Evolutionary conservation across 2,888 invertebrate genomes (phyloP).

Genomic region (Lepidocyrtinus sp.): DNA sequence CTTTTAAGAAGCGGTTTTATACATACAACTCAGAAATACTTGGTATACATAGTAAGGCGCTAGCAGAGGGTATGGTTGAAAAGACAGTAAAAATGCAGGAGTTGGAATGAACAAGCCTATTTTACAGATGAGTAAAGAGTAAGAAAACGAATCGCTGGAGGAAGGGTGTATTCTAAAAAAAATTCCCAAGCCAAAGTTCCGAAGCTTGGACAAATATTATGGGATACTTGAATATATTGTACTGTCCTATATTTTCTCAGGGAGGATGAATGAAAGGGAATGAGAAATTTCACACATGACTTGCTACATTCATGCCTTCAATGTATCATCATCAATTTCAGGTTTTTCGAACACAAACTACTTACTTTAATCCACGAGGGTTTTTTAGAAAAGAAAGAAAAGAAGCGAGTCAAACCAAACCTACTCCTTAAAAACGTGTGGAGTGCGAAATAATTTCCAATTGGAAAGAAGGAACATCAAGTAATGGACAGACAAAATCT

Average conservation of each 20-base stretch:
- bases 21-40: background rate
- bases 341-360: conserved; percentile 57
- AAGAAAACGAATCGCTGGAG: background rate
- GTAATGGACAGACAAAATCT: too few species aligned
- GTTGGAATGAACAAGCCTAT: background rate
- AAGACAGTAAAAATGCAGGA: conserved; percentile 12
- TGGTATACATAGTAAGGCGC: background rate
- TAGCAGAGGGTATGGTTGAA: background rate
- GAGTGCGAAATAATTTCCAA: too few species aligned
- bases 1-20: background rate
- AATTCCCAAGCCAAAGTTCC: background rate
- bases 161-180: background rate
- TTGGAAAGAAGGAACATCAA: too few species aligned
- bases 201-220: conserved; percentile 3
- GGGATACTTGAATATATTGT: background rate
- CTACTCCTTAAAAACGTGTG: background rate
- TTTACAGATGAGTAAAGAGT: conserved; percentile 13
- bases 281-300: conserved; percentile 70
- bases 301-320: conserved; percentile 67
- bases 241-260: background rate
- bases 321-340: conserved; percentile 69
- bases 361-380: conserved; percentile 61
- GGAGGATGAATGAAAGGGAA: conserved; percentile 50
- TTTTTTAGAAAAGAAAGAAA: too few species aligned
- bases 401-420: background rate